Percentiles rank a stretch among this genome's conserved stretches.
phyloP scores from a whole-genome alignment of 2,888 invertebrate species.

The Sialis lutaria region DNA sequence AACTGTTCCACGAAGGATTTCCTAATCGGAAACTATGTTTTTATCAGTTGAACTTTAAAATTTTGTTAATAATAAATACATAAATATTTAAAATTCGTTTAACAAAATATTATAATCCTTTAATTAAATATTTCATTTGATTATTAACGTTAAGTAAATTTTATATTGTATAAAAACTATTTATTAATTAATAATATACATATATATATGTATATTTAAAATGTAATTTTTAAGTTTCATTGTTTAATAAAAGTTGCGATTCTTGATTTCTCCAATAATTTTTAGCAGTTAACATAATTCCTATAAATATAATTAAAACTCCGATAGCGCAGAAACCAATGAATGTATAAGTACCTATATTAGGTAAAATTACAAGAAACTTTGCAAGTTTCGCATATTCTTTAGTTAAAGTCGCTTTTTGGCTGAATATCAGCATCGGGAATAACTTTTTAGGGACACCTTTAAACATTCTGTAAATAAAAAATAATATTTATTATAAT shows the following conservation, averaged over 20 bases:
- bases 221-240: not conserved
- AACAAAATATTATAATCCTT: too few species aligned
- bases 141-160: too few species aligned
- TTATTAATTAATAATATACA: not conserved
- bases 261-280: constrained; percentile 19
- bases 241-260: constrained; percentile 18
- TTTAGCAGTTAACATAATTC: constrained; percentile 19
- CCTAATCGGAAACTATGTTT: too few species aligned
- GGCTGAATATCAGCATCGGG: constrained; percentile 64
- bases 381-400: constrained; percentile 37
- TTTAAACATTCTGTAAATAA: constrained; percentile 32
- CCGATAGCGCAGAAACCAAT: constrained; percentile 33
- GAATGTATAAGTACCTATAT: constrained; percentile 33
- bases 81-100: too few species aligned
- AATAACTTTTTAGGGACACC: constrained; percentile 37
- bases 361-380: constrained; percentile 31
- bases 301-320: constrained; percentile 21
- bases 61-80: too few species aligned
- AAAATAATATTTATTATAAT: too few species aligned
- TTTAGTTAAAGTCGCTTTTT: constrained; percentile 39
- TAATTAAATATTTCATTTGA: too few species aligned
- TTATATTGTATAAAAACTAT: not conserved
- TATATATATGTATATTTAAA: not conserved
- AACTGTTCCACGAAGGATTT: too few species aligned
- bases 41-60: too few species aligned